Base-by-base conservation (phyloP, 2,797 vertebrate genomes). In the Parauchenoglanis punctatus region DNA sequence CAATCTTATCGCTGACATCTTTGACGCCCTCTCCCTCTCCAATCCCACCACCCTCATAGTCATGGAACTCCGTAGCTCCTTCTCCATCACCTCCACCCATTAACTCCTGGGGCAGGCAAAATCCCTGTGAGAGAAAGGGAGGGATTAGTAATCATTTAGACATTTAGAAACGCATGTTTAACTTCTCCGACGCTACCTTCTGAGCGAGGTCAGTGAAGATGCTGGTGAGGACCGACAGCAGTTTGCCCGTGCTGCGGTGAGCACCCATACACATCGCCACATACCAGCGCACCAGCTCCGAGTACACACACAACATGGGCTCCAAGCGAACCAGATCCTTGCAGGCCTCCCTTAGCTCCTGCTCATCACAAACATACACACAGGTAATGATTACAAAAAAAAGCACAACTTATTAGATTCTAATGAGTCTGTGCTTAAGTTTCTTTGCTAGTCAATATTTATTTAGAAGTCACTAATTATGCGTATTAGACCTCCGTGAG, bases 1-100 rank as follows among this genome's bases (percentile, higher is more conserved):
- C 98, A 87, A 99, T 98, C 95, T 97, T 97, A 92, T 99, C 96
- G 13, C 98, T 99, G 92, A 99, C 96, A 58, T 99, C 99, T 93
- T 98, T 99, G 90, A 91, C 90, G 84, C 99, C 99, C 88, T 99
- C 97, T 1, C 98, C 99, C 90, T 99, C 98, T 91, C 99, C 98
- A 49, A 99, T 97, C 15, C 98, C 99, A 2, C 97, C 98, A 0
- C 97, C 97, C 81, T 99, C 97, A 0, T 97, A 97, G 93, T 99
- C 97, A 70, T 98, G 98, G 86, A 99, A 99, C 86, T 99, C 94
- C 2, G 96, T 97, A 83, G 97, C 96, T 67, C 98, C 98, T 52
- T 99, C 97, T 81, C 96, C 97, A 4, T 96, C 95, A 83, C 96
- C 96, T 25, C 96, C 96, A 2, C 96, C 94, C 94, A 96, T 95